Percentiles rank a stretch among this genome's conserved stretches.
Conservation (phyloP, 2,888 invertebrate genomes). For the Tachystola acroxantha region DNA sequence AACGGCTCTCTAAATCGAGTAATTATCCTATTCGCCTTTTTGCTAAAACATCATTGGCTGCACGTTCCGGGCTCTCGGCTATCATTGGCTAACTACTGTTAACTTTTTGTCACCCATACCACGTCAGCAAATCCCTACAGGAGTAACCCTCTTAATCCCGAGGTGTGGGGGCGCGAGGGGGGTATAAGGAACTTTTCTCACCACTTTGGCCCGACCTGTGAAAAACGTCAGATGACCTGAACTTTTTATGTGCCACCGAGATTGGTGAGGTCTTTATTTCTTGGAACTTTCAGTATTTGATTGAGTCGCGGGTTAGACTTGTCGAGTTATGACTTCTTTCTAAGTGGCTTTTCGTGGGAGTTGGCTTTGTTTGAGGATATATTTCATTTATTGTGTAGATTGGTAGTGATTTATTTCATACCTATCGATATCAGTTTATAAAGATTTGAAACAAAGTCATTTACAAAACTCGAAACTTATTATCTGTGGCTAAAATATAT, state of each 20-base stretch:
- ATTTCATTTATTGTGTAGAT: neutral
- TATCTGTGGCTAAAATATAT: too few relatives aligned
- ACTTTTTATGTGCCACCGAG: neutral
- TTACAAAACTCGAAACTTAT: too few relatives aligned
- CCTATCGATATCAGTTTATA: too few relatives aligned
- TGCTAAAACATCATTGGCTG: neutral
- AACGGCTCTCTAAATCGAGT: neutral
- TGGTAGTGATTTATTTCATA: too few relatives aligned
- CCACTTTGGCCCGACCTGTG: slow-evolving; percentile 8
- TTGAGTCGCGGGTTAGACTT: neutral
- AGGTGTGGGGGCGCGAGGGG: neutral
- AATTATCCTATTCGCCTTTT: neutral
- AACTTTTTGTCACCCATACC: slow-evolving; percentile 6
- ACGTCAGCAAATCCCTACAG: slow-evolving; percentile 8
- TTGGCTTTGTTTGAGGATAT: neutral
- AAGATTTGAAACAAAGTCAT: too few relatives aligned
- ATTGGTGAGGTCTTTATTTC: neutral
- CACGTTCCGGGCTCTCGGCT: neutral
- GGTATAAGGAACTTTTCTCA: slow-evolving; percentile 5
- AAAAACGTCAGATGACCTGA: slow-evolving; percentile 1
- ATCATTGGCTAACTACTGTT: slow-evolving; percentile 6
- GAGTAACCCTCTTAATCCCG: slow-evolving; percentile 7
- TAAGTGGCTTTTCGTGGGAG: neutral
- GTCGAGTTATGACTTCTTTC: slow-evolving; percentile 1
- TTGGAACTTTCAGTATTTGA: neutral